Base-by-base conservation (phyloP, 53 echinoderm and acorn worm species). In the Echinarachnius parma region DNA sequence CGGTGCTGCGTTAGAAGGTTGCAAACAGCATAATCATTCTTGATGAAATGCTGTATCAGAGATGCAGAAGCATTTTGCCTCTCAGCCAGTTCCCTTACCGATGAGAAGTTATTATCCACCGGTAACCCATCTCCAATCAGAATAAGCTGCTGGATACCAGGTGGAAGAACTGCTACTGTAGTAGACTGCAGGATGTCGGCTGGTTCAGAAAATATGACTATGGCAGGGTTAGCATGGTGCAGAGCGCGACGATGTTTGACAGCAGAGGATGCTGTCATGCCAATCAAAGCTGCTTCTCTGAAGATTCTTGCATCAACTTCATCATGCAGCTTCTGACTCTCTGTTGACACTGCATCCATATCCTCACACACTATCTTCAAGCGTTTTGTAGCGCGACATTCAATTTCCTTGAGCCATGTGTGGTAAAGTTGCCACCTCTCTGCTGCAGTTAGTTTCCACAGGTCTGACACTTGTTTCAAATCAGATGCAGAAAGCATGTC, bases 121-220 rank as follows among this genome's bases (percentile, higher is more conserved):
- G 81, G 87, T 21, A 84, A 77, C 20, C 84, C 84, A 53, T 93
- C 90, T 3, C 94, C 94, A 25, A 93, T 93, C 57, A 93, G 72
- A 37, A 93, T 90, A 21, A 93, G 77, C 57, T 90, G 94, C 50
- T 90, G 64, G 42, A 82, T 81, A 16, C 49, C 48, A 13, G 75
- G n/a, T 26, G 78, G 84, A 1, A 93, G 72, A 18, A 87, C 59
- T 16, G 86, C 87, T 11, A 87, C 34, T 5, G 90, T 83, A 29
- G 86, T 86, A 4, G 94, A 86, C 77, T 93, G 90, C 22, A 93
- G 54, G 48, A 93, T 74, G 57, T 93, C 90, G 0, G 94, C 94
- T 45, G 89, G 89, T 68, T 93, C 94, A 53, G 89, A 89, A 2
- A 90, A 65, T 29, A 95, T 80, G 9, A 95, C 67, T 14, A 90